Evolutionary conservation across 2,797 vertebrate species (phyloP), one percentile per base, ranked within the genome.

Genomic region (Gymnoscopelus microlampas): DNA sequence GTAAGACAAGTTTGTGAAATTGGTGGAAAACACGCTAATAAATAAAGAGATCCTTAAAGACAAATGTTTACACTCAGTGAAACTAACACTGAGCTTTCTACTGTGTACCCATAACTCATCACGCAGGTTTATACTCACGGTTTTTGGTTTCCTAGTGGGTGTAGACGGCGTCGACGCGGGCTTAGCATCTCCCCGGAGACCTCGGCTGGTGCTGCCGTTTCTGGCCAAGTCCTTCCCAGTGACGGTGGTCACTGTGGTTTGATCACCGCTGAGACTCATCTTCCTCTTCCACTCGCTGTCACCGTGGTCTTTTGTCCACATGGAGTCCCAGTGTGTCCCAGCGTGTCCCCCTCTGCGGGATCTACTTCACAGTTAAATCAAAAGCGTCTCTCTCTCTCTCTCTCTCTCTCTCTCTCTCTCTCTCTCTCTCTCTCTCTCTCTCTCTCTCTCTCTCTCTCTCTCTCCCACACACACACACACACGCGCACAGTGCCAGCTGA

Each of bases 101-200:
- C 5, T 32, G 32, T 32, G 32, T 32, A 32, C 39, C 39, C 39
- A 8, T 44, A 44, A 44, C 7, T 10, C 35, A 39, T 7, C 7
- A 39, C 35, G 35, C 35, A 39, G 5, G 35, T 39, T 39, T 39
- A 39, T 72, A 87, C 94, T 95, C 92, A 97, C 96, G 74, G 94
- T 89, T 90, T 95, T 94, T 47, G 95, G 95, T 58, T 96, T 97
- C 89, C 93, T 95, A 80, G 87, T 93, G 26, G 95, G 93, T 1
- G 94, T 90, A 3, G 94, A 94, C 51, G 87, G 95, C 32, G 81
- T 88, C 23, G 76, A 4, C 74, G 24, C 64, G 8, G 3, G 69
- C 58, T 67, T 26, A 0, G 71, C 75, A 61, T 89, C 87, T 75
- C 89, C 88, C 81, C 67, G 69, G 12, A 77, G 63, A 44, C 67